Percentiles rank a stretch among this genome's conserved stretches.
These are phyloP conservation scores for Oncorhynchus gorbuscha DNA, from an alignment of 2,113 vertebrate species.

Conservation along the genomic window DNA sequence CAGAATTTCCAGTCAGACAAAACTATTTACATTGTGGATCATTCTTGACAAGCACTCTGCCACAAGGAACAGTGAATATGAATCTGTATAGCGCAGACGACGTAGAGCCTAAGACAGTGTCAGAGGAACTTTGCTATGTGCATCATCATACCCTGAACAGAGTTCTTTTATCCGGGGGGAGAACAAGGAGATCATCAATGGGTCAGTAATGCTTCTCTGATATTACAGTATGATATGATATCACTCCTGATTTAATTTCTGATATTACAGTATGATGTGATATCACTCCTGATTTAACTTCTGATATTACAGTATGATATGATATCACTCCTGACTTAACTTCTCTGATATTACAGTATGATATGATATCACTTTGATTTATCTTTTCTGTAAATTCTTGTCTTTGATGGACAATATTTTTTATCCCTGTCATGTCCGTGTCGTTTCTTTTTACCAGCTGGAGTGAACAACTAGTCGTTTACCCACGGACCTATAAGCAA, in stretches of 20 bases:
- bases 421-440: background rate
- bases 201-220: conserved; percentile 41
- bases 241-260: too few species aligned
- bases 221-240: too few species aligned
- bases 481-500: conserved; percentile 55
- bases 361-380: too few species aligned
- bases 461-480: conserved; percentile 64
- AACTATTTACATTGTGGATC: background rate
- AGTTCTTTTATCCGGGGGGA: conserved; percentile 70
- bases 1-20: background rate
- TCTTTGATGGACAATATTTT: background rate
- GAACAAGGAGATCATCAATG: conserved; percentile 67
- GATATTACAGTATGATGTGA: too few species aligned
- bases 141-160: conserved; percentile 55
- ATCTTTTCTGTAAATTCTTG: background rate
- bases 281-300: too few species aligned
- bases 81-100: too few species aligned
- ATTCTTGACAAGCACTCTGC: conserved; percentile 64
- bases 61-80: conserved; percentile 70
- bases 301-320: too few species aligned
- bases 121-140: conserved; percentile 69
- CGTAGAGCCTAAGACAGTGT: conserved; percentile 64
- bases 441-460: conserved; percentile 51
- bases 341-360: background rate
- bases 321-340: too few species aligned